Percentiles rank a stretch among this genome's conserved stretches.
These are phyloP conservation scores for Albula goreensis DNA, from an alignment of 2,113 vertebrate species.

Conservation along the genomic window DNA sequence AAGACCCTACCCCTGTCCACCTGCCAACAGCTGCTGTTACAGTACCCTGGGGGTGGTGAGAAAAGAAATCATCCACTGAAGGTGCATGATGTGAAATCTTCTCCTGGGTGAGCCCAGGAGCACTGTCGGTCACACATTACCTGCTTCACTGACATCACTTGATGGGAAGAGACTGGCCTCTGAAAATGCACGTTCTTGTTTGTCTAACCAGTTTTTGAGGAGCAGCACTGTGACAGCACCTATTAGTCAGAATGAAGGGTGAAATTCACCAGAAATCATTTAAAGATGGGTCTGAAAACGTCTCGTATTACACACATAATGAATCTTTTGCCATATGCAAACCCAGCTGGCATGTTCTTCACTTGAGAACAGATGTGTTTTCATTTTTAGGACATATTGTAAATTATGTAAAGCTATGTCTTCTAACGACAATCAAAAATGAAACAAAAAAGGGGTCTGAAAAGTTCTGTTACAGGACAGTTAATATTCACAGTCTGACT, in stretches of 20 bases:
- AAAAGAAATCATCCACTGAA: too few relatives aligned
- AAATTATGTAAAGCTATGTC: background rate
- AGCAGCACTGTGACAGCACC: constrained; percentile 18
- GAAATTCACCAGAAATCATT: background rate
- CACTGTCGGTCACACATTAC: background rate
- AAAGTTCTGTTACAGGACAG: background rate
- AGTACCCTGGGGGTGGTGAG: too few relatives aligned
- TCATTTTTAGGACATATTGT: background rate
- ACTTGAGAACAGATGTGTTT: background rate
- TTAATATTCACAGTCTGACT: too few relatives aligned
- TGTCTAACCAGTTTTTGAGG: constrained; percentile 18
- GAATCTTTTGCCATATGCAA: background rate
- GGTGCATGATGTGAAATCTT: too few relatives aligned
- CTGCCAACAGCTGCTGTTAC: too few relatives aligned
- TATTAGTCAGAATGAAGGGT: constrained; percentile 17
- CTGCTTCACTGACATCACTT: background rate
- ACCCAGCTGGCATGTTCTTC: background rate
- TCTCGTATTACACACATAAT: background rate
- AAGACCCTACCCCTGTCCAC: too few relatives aligned
- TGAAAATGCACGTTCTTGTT: constrained; percentile 8
- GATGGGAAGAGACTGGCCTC: constrained; percentile 20
- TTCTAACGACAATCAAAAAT: background rate
- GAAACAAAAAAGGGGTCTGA: background rate
- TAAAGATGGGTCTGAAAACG: background rate
- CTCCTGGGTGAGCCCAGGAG: too few relatives aligned